Base-by-base conservation (phyloP, 2,113 vertebrate species). In the Hippocampus zosterae region DNA sequence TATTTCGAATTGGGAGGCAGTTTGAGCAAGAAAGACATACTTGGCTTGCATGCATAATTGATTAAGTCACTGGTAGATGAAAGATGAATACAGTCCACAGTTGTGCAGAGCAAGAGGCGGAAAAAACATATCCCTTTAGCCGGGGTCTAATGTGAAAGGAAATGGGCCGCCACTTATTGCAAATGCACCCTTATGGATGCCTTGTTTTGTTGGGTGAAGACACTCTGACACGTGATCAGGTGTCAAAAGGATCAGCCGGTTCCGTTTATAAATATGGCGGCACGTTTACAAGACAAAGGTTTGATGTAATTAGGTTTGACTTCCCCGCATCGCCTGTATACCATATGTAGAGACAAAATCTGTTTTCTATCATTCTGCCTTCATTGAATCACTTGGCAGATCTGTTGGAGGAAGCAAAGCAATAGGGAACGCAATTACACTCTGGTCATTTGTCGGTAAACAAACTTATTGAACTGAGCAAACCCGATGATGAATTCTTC, bases 151-250 rank as follows among this genome's bases (percentile, higher is more conserved):
- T 89, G 86, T 72, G 72, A 83, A 72, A 85, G 89, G 86, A 89
- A 90, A 89, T 89, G 79, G 85, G 77, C 84, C 78, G 78, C 80
- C 82, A 87, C 86, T 90, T 86, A 89, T 68, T 12, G 19, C 65
- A 73, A 85, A 81, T 75, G 86, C 46, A 55, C 76, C 65, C 41
- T 84, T 87, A 81, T 80, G 60, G 81, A 81, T 82, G 74, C 71
- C 57, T 74, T 82, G 78, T 76, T 87, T 72, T 76, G 29, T 77
- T 57, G 40, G 29, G 42, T 27, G 12, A 81, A 74, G 77, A 53
- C 8, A 12, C 67, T 67, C 67, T 73, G 67, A 18, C 65, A 68
- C 53, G 75, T 75, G 13, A 15, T 64, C 72, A 55, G 52, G 23
- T 3, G 61, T 73, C 64, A 79, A 73, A 81, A 75, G 68, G 72